Conservation (phyloP, 2,888 invertebrate species). For the Ganaspis brasiliensis region DNA sequence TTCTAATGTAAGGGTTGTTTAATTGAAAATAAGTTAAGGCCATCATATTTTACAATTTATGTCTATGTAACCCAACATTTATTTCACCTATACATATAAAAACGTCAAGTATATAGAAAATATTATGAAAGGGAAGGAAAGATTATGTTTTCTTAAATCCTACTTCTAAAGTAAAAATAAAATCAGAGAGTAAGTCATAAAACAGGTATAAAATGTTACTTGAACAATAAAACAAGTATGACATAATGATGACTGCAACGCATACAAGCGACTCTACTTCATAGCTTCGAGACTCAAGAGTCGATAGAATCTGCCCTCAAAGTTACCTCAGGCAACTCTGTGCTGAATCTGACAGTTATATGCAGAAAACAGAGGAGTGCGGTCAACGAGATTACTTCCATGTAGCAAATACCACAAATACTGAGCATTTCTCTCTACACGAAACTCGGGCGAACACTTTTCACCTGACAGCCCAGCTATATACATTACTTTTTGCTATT, state of each 20-base stretch:
- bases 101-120: too few relatives aligned
- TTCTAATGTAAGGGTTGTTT: too few relatives aligned
- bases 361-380: slow-evolving; percentile 56
- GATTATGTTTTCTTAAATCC: not conserved
- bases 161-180: not conserved
- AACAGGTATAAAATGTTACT: not conserved
- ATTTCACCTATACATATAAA: too few relatives aligned
- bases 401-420: slow-evolving; percentile 61
- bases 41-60: too few relatives aligned
- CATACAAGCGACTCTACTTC: slow-evolving; percentile 1
- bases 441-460: slow-evolving; percentile 11
- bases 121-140: too few relatives aligned
- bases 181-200: not conserved
- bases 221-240: slow-evolving; percentile 12
- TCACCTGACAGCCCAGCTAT: slow-evolving; percentile 17
- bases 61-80: too few relatives aligned
- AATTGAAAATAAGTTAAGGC: too few relatives aligned
- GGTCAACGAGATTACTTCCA: slow-evolving; percentile 61
- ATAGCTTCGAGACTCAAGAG: slow-evolving; percentile 49
- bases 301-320: slow-evolving; percentile 60
- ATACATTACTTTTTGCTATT: slow-evolving; percentile 17
- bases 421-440: slow-evolving; percentile 43
- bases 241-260: not conserved
- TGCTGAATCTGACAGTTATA: slow-evolving; percentile 61
- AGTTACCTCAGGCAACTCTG: slow-evolving; percentile 56